phyloP scores from a whole-genome alignment of 2,113 vertebrate species.

The Petaurus breviceps region DNA sequence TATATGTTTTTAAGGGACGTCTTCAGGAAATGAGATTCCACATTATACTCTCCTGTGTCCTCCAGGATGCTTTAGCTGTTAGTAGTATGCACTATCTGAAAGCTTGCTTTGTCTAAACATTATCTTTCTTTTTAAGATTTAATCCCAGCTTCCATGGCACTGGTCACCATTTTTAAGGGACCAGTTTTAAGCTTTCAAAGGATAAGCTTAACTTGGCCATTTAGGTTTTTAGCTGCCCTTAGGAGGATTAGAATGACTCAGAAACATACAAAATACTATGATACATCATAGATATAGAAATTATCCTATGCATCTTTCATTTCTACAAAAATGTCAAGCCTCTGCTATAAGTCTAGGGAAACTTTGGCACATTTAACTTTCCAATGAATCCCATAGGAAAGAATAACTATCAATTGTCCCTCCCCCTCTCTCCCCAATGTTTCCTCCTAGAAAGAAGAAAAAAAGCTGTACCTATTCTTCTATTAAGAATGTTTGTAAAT shows the following conservation, averaged over 20 bases:
- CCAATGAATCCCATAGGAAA: background rate
- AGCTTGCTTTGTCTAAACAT: background rate
- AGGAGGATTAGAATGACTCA: background rate
- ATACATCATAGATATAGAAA: background rate
- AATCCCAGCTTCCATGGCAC: background rate
- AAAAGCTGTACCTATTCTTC: background rate
- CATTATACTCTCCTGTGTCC: background rate
- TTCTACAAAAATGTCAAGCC: background rate
- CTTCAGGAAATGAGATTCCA: background rate
- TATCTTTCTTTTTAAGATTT: background rate
- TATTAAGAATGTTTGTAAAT: background rate
- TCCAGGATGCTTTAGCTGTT: background rate
- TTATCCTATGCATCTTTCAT: background rate
- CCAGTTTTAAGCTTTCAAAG: background rate
- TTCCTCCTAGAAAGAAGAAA: background rate
- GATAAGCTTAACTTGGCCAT: background rate
- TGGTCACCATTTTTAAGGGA: background rate
- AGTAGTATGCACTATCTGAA: background rate
- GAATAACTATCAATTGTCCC: background rate
- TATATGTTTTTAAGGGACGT: background rate
- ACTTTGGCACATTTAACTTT: background rate
- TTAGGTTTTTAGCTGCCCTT: background rate
- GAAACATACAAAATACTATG: background rate
- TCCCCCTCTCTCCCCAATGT: background rate
- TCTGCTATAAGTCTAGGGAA: background rate